These are phyloP conservation scores for Hepsetus odoe DNA, from an alignment of 2,113 vertebrate genomes.

Conservation along the genomic window DNA sequence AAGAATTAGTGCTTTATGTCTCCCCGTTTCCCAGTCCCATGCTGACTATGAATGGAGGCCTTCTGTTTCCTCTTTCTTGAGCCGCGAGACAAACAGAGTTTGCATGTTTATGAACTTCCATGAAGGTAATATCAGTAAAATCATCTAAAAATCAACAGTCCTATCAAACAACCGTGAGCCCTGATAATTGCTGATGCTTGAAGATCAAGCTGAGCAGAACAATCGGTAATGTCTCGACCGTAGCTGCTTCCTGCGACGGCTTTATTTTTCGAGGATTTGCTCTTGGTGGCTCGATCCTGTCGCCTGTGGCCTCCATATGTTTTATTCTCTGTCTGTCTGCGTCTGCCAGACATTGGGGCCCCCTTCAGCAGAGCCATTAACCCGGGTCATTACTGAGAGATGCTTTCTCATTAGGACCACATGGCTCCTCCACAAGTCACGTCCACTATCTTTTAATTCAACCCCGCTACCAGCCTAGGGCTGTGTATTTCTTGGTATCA, in stretches of 20 bases:
- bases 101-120: background rate
- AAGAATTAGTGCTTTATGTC: conserved; percentile 42
- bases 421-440: conserved; percentile 49
- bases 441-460: conserved; percentile 36
- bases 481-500: background rate
- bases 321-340: conserved; percentile 46
- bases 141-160: background rate
- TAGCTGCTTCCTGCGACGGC: background rate
- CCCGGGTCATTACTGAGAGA: conserved; percentile 59
- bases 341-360: conserved; percentile 53
- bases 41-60: conserved; percentile 4
- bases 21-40: conserved; percentile 20
- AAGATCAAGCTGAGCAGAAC: background rate
- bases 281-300: conserved; percentile 27
- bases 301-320: conserved; percentile 40
- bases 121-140: background rate
- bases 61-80: background rate
- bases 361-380: conserved; percentile 56
- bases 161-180: background rate
- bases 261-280: conserved; percentile 20
- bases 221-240: background rate
- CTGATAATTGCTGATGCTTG: background rate
- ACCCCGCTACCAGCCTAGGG: background rate
- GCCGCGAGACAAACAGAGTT: background rate
- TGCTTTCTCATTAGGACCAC: conserved; percentile 59